Conservation (phyloP, 2,113 vertebrate genomes). For the Mystacornis crossleyi region DNA sequence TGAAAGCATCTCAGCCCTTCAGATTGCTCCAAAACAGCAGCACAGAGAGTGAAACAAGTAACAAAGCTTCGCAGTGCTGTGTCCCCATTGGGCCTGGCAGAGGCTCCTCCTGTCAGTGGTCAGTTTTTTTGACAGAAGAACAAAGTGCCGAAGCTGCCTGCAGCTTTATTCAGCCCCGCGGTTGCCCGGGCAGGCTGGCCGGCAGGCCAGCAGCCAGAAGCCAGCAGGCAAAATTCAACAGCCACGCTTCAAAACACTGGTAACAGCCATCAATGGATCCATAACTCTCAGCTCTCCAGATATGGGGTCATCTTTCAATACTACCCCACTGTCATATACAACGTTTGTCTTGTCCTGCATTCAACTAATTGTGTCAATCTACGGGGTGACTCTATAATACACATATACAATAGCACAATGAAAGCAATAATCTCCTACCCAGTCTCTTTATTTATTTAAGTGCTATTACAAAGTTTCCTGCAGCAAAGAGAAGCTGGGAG, state of each 20-base stretch:
- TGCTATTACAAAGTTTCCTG: constrained; percentile 90
- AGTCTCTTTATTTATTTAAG: constrained; percentile 87
- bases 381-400: constrained; percentile 77
- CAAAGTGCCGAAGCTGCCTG: constrained; percentile 82
- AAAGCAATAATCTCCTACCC: constrained; percentile 90
- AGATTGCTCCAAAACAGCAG: not conserved
- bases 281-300: constrained; percentile 82
- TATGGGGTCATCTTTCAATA: constrained; percentile 89
- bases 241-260: constrained; percentile 79
- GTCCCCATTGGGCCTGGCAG: constrained; percentile 41
- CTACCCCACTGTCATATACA: constrained; percentile 88
- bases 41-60: not conserved
- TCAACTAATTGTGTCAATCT: constrained; percentile 80
- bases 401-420: constrained; percentile 92
- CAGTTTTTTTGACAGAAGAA: constrained; percentile 73
- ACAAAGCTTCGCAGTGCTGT: constrained; percentile 55
- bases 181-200: constrained; percentile 73
- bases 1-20: not conserved
- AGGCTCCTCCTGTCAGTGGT: constrained; percentile 72
- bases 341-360: constrained; percentile 85
- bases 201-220: constrained; percentile 81
- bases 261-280: constrained; percentile 80
- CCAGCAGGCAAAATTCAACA: constrained; percentile 83
- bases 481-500: constrained; percentile 80
- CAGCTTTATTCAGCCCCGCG: constrained; percentile 75